A percentile compares a stretch with the other conserved stretches of the same genome.
These are phyloP conservation scores for Tigriopus japonicus DNA, from an alignment of 1,140 invertebrate species.

Conservation along the genomic window DNA sequence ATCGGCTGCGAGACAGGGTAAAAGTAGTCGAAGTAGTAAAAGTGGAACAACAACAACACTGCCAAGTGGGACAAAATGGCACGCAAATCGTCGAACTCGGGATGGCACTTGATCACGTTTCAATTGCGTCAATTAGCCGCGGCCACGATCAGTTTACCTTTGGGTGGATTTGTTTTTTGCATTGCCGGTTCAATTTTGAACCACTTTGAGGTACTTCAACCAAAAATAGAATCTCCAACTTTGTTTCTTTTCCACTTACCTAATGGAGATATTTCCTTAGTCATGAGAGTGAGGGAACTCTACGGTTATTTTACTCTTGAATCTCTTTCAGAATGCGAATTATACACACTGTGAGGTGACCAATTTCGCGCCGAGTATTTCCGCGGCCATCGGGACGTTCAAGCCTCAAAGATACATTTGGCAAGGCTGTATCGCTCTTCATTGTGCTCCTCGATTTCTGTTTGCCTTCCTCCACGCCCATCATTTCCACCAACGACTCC, in stretches of 20 bases:
- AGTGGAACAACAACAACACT: no score
- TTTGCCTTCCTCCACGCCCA: constrained; percentile 49
- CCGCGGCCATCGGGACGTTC: constrained; percentile 78
- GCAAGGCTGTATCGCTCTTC: constrained; percentile 60
- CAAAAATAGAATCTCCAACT: neutral
- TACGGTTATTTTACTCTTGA: constrained; percentile 29
- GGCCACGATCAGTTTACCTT: neutral
- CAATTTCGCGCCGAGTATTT: constrained; percentile 82
- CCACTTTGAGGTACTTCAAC: neutral
- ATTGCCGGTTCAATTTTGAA: neutral
- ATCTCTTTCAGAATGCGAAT: constrained; percentile 55
- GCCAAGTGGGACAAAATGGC: no score
- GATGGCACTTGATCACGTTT: no score
- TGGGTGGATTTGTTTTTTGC: neutral
- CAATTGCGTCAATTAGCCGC: no score
- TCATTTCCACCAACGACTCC: constrained; percentile 32
- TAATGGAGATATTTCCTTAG: neutral
- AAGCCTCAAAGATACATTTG: constrained; percentile 71
- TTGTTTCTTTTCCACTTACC: neutral
- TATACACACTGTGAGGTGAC: constrained; percentile 65
- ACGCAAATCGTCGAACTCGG: no score
- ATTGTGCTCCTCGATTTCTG: constrained; percentile 47
- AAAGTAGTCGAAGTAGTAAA: no score
- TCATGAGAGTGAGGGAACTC: neutral
- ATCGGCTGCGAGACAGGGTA: no score